A percentile compares a stretch with the other conserved stretches of the same genome.
Evolutionary conservation across 2,113 vertebrate genomes (phyloP).

Genomic region (Antechinus flavipes): DNA sequence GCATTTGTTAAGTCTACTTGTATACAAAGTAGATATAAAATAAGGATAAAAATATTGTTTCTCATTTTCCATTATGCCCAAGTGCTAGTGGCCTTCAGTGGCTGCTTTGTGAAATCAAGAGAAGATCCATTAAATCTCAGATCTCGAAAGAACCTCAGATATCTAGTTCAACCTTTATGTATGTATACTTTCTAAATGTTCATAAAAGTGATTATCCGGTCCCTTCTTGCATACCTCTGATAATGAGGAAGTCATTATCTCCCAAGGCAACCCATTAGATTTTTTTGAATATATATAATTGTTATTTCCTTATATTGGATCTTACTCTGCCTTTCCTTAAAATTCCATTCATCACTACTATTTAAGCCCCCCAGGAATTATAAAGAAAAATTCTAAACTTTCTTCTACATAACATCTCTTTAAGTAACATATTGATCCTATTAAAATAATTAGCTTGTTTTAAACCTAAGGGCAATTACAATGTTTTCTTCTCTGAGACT

Average conservation of each 20-base stretch:
- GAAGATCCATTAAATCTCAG: background rate
- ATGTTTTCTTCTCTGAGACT: background rate
- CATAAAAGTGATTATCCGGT: background rate
- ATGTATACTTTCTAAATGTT: background rate
- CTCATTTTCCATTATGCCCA: background rate
- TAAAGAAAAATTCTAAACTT: background rate
- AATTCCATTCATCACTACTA: background rate
- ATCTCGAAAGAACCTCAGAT: background rate
- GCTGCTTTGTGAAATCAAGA: background rate
- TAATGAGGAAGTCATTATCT: background rate
- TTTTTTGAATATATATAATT: background rate
- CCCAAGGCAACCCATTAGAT: background rate
- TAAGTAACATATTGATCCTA: background rate
- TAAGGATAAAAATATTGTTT: background rate
- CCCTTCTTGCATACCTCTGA: background rate
- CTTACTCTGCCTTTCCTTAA: background rate
- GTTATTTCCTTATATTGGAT: background rate
- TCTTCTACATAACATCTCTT: background rate
- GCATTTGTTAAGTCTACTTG: background rate
- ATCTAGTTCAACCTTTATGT: background rate
- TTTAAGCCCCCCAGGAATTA: background rate
- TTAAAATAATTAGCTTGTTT: background rate
- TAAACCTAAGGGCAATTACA: background rate
- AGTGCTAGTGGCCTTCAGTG: background rate
- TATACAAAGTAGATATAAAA: background rate